Conservation (phyloP, 2,888 invertebrate genomes). For the Tipula confusa region DNA sequence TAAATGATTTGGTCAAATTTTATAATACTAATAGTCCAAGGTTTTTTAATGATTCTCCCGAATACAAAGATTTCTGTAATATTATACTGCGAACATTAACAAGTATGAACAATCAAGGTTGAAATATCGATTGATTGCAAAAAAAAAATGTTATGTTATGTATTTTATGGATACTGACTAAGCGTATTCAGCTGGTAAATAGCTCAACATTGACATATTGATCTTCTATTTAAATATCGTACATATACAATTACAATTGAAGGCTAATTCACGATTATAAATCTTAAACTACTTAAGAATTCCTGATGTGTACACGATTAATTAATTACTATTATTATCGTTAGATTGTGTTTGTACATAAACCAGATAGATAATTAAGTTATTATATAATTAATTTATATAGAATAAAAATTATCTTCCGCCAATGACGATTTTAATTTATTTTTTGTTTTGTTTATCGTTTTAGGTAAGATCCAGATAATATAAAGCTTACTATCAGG, state of each 20-base stretch:
- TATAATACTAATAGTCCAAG: too few species aligned
- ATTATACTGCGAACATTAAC: too few species aligned
- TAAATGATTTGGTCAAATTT: too few species aligned
- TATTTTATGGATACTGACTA: background rate
- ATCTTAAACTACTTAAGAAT: background rate
- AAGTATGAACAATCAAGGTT: too few species aligned
- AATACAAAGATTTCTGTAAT: too few species aligned
- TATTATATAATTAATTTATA: too few species aligned
- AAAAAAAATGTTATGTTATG: too few species aligned
- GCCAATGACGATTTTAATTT: background rate
- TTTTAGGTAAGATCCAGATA: background rate
- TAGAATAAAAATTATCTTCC: too few species aligned
- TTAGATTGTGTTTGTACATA: background rate
- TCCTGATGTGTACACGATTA: background rate
- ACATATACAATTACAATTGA: background rate
- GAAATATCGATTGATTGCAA: too few species aligned
- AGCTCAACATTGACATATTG: background rate
- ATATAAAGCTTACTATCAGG: background rate
- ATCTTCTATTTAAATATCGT: background rate
- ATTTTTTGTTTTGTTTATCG: background rate
- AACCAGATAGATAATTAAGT: background rate
- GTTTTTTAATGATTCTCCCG: too few species aligned
- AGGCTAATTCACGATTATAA: background rate
- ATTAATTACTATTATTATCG: background rate
- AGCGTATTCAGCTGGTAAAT: background rate